Percentiles rank a stretch among this genome's conserved stretches.
phyloP scores from a whole-genome alignment of 2,888 invertebrate genomes.

The Choristoneura rosaceana region DNA sequence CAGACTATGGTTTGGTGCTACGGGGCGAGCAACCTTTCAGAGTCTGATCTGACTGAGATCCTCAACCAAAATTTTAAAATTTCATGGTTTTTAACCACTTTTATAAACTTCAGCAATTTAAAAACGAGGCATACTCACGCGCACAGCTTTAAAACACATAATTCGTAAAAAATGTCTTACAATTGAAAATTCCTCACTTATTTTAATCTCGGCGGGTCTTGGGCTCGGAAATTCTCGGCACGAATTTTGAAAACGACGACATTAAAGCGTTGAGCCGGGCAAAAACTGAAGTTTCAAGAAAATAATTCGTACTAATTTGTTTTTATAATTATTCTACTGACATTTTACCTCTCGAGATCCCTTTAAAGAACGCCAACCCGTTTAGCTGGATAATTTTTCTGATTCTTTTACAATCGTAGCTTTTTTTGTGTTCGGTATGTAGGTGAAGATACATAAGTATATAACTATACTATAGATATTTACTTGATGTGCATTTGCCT shows the following conservation, averaged over 20 bases:
- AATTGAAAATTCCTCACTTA: neutral
- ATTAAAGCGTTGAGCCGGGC: conserved; percentile 4
- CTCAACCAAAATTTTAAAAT: too few relatives aligned
- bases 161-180: neutral
- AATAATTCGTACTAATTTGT: conserved; percentile 30
- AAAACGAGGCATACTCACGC: neutral
- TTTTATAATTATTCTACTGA: conserved; percentile 22
- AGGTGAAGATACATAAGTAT: too few relatives aligned
- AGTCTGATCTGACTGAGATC: too few relatives aligned
- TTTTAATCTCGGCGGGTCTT: conserved; percentile 2
- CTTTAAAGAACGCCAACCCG: neutral
- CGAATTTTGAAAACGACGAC: conserved; percentile 12
- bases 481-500: too few relatives aligned
- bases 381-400: neutral
- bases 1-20: too few relatives aligned
- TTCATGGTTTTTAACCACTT: too few relatives aligned
- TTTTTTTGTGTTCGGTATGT: neutral
- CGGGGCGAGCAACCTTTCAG: too few relatives aligned
- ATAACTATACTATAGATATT: too few relatives aligned
- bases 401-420: too few relatives aligned
- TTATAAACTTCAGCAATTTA: neutral
- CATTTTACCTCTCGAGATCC: conserved; percentile 5
- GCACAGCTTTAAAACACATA: neutral
- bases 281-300: conserved; percentile 21
- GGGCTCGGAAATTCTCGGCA: neutral